Conservation (phyloP, 2,113 vertebrate genomes). For the human (Homo sapiens) region GRCh38 chr14:99840501-99841000, state of each 20-base stretch:
- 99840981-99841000: fast-evolving
- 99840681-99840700: not conserved
- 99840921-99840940: too few species aligned
- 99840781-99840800: not conserved
- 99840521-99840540: fast-evolving
- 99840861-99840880: not conserved
- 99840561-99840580: not conserved
- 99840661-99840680: not conserved
- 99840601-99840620: not conserved
- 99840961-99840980: not conserved
- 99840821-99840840: not conserved
- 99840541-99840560: not conserved
- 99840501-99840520: too few species aligned
- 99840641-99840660: not conserved
- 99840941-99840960: too few species aligned
- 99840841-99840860: not conserved
- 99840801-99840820: not conserved
- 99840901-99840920: not conserved
- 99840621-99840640: not conserved
- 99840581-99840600: not conserved
- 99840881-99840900: not conserved
- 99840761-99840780: not conserved
- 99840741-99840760: too few species aligned
- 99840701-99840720: not conserved
- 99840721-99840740: not conserved